Percentiles rank a stretch among this genome's conserved stretches.
These are phyloP conservation scores for Drosophila varians DNA, from an alignment of 1,140 invertebrate genomes.

Conservation along the genomic window DNA sequence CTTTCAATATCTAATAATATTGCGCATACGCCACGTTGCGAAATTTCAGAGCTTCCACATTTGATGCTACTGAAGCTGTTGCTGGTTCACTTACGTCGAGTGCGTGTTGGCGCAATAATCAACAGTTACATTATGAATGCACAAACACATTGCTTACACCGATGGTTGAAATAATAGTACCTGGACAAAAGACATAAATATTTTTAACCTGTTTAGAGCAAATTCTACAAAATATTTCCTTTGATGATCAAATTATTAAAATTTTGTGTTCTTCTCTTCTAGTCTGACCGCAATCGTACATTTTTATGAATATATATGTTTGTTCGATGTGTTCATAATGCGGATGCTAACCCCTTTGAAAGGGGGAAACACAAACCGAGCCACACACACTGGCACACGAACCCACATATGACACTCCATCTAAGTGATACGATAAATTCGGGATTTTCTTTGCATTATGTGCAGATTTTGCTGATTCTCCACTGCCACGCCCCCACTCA, in stretches of 20 bases:
- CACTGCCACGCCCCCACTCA: slow-evolving; percentile 13
- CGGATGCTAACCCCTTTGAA: slow-evolving; percentile 68
- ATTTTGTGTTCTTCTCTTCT: background rate
- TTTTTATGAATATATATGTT: slow-evolving; percentile 2
- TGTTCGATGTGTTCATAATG: slow-evolving; percentile 54
- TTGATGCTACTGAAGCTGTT: slow-evolving; percentile 37
- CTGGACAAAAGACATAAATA: background rate
- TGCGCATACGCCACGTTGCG: slow-evolving; percentile 73
- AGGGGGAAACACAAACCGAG: background rate
- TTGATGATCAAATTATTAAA: background rate
- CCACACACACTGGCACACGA: slow-evolving; percentile 9
- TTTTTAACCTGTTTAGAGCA: too few relatives aligned
- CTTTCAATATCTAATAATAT: slow-evolving; percentile 80
- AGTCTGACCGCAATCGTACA: background rate
- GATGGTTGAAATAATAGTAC: background rate
- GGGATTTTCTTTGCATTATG: slow-evolving; percentile 78
- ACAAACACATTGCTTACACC: slow-evolving; percentile 48
- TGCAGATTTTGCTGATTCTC: slow-evolving; percentile 68
- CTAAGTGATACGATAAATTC: slow-evolving; percentile 78
- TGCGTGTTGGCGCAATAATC: slow-evolving; percentile 80
- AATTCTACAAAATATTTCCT: too few relatives aligned
- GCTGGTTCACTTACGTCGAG: slow-evolving; percentile 70
- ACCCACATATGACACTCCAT: slow-evolving; percentile 63
- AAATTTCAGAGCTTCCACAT: slow-evolving; percentile 25
- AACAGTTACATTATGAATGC: slow-evolving; percentile 80